A percentile compares a stretch with the other conserved stretches of the same genome.
Conservation (phyloP, 2,888 invertebrate species). For the Cetonia aurata region DNA sequence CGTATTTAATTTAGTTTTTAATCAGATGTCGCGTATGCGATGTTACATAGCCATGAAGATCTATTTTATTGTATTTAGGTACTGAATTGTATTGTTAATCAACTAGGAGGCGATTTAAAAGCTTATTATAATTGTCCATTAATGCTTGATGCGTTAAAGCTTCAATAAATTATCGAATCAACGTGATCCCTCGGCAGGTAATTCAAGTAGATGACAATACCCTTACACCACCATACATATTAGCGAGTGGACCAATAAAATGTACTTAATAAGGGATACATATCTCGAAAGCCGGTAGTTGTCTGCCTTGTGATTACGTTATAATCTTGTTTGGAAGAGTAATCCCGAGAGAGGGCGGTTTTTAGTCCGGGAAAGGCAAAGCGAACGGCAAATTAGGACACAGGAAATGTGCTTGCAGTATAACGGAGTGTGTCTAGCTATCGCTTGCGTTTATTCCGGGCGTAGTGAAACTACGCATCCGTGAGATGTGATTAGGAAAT, state of each 20-base stretch:
- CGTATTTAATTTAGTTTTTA: conserved; percentile 7
- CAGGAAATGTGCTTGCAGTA: conserved; percentile 7
- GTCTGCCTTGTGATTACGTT: conserved; percentile 57
- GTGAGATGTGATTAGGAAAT: conserved; percentile 65
- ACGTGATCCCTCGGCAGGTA: conserved; percentile 9
- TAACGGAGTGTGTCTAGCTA: conserved; percentile 15
- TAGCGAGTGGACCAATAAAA: conserved; percentile 37
- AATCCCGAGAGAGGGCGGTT: conserved; percentile 54
- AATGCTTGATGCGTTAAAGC: neutral
- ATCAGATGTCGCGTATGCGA: neutral
- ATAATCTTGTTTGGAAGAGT: conserved; percentile 61
- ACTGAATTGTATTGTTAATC: too few species aligned
- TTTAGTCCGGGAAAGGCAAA: conserved; percentile 48
- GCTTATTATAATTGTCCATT: too few species aligned
- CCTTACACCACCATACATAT: too few species aligned
- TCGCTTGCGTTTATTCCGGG: conserved; percentile 49
- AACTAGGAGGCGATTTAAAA: too few species aligned
- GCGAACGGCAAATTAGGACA: conserved; percentile 44
- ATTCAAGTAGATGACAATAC: conserved; percentile 16
- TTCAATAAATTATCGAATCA: conserved; percentile 4
- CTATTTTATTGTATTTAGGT: too few species aligned
- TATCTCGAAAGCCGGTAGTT: conserved; percentile 41
- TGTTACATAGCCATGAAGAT: too few species aligned
- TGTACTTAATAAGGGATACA: conserved; percentile 43
- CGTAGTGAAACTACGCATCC: conserved; percentile 59